phyloP scores from a whole-genome alignment of 1,140 invertebrate species.

The Coelopa frigida region DNA sequence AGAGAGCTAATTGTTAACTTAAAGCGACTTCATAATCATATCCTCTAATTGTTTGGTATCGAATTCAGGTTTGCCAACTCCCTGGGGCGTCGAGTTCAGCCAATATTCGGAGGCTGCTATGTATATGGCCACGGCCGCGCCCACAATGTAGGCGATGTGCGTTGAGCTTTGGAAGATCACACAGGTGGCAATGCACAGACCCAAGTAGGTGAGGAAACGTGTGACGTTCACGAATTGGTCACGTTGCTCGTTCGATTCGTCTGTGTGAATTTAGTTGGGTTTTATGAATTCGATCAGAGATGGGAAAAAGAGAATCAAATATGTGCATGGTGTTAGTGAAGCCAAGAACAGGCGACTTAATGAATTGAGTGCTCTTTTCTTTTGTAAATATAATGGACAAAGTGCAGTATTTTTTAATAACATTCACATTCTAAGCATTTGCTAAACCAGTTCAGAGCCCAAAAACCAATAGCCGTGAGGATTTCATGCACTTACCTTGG shows the following conservation, averaged over 20 bases:
- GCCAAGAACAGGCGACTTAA: too few relatives aligned
- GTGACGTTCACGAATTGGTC: slow-evolving; percentile 53
- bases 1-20: too few relatives aligned
- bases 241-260: slow-evolving; percentile 43
- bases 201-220: slow-evolving; percentile 71
- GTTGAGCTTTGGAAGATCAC: slow-evolving; percentile 75
- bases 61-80: slow-evolving; percentile 28
- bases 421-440: too few relatives aligned
- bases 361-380: too few relatives aligned
- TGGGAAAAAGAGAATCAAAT: too few relatives aligned
- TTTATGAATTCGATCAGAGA: not conserved
- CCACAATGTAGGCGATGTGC: slow-evolving; percentile 63
- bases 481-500: slow-evolving; percentile 57
- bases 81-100: slow-evolving; percentile 28
- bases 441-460: too few relatives aligned
- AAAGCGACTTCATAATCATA: slow-evolving; percentile 42
- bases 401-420: too few relatives aligned
- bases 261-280: slow-evolving; percentile 16
- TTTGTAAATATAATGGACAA: too few relatives aligned
- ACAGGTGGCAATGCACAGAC: slow-evolving; percentile 69
- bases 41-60: slow-evolving; percentile 42
- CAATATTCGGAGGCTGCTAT: slow-evolving; percentile 73
- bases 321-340: too few relatives aligned
- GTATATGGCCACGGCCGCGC: slow-evolving; percentile 65
- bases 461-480: too few relatives aligned